Base-by-base conservation (phyloP, 2,113 vertebrate species). In the Ciconia boyciana region DNA sequence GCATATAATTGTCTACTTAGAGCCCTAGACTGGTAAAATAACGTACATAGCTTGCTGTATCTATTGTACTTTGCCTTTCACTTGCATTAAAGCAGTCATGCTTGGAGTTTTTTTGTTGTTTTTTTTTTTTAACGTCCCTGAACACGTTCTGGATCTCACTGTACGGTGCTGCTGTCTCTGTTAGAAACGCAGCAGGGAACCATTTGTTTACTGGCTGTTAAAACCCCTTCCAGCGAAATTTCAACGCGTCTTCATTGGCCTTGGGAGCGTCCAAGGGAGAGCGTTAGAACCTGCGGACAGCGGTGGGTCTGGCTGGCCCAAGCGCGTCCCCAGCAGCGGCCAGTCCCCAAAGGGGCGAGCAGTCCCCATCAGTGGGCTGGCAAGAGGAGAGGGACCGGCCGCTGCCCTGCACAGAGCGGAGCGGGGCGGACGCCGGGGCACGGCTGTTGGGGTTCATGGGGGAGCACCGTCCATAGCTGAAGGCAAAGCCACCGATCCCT, bases 211-310 rank as follows among this genome's bases (percentile, higher is more conserved):
- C 48, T 10, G 65, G 60, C 74, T 71, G 64, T 49, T 88, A n/a
- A 71, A 48, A 13, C 29, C 22, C 26, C 26, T 87, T 60, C 83
- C 74, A 51, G 87, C 2, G 1, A 58, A 57, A 76, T 28, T 62
- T 15, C 66, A 22, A 0, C 0, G 5, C 0, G 1, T 83, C 85
- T 91, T 65, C 76, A 46, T 61, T 7, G 78, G 22, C 54, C 25
- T 6, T 2, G 9, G 43, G 19, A 60, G 24, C 2, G 0, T 52
- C 55, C 3, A 1, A 17, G 32, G 41, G 41, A n/a, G 48, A 44
- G 14, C 5, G 0, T 10, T 24, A 3, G 10, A 2, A 7, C 14
- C 55, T 1, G 3, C 0, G 2, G 28, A 1, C 2, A 0, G 41
- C 8, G 0, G 26, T 2, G 46, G n/a, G 16, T 34, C 43, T 5